Percentiles rank a stretch among this genome's conserved stretches.
phyloP scores from a whole-genome alignment of 2,797 vertebrate genomes.

The Pseudomugil gertrudae region DNA sequence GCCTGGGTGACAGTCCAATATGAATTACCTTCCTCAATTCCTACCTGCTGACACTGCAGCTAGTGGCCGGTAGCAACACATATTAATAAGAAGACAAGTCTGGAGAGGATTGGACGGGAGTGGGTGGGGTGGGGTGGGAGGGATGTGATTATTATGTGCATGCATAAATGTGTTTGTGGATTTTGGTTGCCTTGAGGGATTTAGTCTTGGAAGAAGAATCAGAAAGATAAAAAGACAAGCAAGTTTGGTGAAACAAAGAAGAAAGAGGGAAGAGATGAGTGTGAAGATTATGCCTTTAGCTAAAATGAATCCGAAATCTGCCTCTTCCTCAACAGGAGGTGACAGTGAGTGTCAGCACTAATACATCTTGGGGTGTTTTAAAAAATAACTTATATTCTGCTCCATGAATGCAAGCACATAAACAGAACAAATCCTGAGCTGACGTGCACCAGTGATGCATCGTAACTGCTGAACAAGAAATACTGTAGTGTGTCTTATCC shows the following conservation, averaged over 20 bases:
- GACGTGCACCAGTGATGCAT: neutral
- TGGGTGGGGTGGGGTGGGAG: neutral
- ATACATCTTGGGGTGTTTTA: conserved; percentile 43
- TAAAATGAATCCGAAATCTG: conserved; percentile 48
- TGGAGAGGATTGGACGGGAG: conserved; percentile 8
- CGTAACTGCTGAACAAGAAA: conserved; percentile 19
- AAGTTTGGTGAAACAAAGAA: conserved; percentile 18
- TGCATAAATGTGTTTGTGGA: neutral
- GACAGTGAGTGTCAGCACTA: conserved; percentile 17
- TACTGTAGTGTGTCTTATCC: too few relatives aligned
- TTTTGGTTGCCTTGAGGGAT: conserved; percentile 29
- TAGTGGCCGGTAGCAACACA: conserved; percentile 38
- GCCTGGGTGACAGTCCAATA: conserved; percentile 67
- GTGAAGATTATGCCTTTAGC: conserved; percentile 53
- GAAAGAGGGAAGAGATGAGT: conserved; percentile 40
- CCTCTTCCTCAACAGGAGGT: conserved; percentile 40
- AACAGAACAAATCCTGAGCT: conserved; percentile 1
- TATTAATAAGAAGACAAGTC: conserved; percentile 66
- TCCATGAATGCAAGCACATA: conserved; percentile 9
- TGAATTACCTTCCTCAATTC: conserved; percentile 68
- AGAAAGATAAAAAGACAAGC: conserved; percentile 20
- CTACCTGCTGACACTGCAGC: conserved; percentile 77
- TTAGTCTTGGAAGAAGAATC: conserved; percentile 21
- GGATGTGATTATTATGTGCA: conserved; percentile 1
- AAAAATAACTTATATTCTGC: conserved; percentile 7